Conservation (phyloP, 2,888 invertebrate species). For the Achlya flavicornis region DNA sequence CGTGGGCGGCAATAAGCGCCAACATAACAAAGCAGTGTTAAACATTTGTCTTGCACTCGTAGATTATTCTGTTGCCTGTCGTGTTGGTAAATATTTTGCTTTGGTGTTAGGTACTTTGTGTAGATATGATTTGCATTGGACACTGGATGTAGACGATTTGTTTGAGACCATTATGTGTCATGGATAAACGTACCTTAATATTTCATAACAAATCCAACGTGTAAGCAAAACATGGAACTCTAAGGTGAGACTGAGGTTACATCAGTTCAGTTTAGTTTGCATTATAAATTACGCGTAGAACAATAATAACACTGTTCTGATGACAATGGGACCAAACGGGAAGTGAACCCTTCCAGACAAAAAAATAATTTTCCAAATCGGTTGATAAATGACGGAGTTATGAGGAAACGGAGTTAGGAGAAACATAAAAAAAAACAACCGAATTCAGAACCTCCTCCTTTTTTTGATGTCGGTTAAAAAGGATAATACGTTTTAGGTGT, state of each 20-base stretch:
- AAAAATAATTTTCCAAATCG: no score
- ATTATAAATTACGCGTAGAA: no score
- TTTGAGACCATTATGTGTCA: constrained; percentile 40
- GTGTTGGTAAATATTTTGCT: constrained; percentile 57
- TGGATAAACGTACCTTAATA: constrained; percentile 16
- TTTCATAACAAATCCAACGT: constrained; percentile 7
- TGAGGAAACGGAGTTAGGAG: no score
- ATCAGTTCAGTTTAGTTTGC: not conserved
- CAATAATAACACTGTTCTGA: no score
- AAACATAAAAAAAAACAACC: no score
- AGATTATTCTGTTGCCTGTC: constrained; percentile 62
- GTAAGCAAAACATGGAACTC: constrained; percentile 5
- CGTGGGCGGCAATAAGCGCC: constrained; percentile 55
- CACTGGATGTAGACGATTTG: constrained; percentile 43
- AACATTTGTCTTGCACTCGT: constrained; percentile 68
- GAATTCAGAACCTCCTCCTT: no score
- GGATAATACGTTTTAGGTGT: no score
- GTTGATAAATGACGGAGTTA: no score
- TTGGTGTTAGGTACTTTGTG: constrained; percentile 42
- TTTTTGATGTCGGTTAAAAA: no score
- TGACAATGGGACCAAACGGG: no score
- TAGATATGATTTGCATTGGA: constrained; percentile 57
- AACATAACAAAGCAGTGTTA: constrained; percentile 59
- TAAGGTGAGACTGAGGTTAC: not conserved
- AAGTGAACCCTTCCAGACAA: no score